Evolutionary conservation across 1,140 invertebrate species (phyloP).

Genomic region (Meloidogyne hapla): DNA sequence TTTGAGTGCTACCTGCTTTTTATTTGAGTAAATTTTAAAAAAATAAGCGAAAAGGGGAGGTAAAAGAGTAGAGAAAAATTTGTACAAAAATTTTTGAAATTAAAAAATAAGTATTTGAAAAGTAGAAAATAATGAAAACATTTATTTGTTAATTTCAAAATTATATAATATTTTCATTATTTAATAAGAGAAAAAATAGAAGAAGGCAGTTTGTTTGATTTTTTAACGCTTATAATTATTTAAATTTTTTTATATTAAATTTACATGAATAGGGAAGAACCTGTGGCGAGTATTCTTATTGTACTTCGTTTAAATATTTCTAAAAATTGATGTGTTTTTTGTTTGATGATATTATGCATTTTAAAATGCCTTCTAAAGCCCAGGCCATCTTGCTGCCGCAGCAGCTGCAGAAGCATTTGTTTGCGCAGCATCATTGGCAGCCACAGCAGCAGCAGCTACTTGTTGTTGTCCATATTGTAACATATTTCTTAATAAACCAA

Average conservation of each 20-base stretch:
- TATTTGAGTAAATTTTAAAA: not conserved
- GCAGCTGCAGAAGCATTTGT: slow-evolving; percentile 12
- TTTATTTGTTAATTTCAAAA: too few species aligned
- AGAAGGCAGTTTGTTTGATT: not conserved
- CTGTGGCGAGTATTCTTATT: not conserved
- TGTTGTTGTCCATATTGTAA: slow-evolving; percentile 18
- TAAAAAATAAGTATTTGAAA: too few species aligned
- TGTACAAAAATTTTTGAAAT: too few species aligned
- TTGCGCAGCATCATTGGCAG: not conserved
- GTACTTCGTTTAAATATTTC: not conserved
- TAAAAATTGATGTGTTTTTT: not conserved
- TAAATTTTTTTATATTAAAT: not conserved
- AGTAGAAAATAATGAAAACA: too few species aligned
- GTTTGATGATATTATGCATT: too few species aligned
- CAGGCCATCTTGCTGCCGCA: slow-evolving; percentile 20
- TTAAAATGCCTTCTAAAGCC: not conserved
- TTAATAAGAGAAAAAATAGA: not conserved
- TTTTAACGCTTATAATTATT: not conserved
- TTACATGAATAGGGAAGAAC: not conserved
- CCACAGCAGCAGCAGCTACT: slow-evolving; percentile 21
- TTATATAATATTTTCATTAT: not conserved
- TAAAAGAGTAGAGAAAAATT: not conserved
- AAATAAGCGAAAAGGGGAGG: slow-evolving; percentile 6
- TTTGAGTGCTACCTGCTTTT: not conserved
- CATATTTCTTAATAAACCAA: slow-evolving; percentile 22